Percentiles rank a stretch among this genome's conserved stretches.
These are phyloP conservation scores for Gibbula magus DNA, from an alignment of 2,888 invertebrate species.

Conservation along the genomic window DNA sequence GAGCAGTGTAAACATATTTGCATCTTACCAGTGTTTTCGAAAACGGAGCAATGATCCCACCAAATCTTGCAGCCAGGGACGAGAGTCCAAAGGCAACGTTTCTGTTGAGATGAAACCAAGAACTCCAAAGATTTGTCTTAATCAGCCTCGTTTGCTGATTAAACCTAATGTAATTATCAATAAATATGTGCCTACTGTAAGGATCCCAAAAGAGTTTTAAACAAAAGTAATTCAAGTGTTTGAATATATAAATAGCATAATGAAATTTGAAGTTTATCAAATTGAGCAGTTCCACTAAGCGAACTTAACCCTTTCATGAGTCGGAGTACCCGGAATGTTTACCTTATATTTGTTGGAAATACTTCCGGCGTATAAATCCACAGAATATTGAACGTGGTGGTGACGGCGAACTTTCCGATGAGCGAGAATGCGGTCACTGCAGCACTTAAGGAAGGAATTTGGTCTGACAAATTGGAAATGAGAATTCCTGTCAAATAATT, in stretches of 20 bases:
- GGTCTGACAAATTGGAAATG: neutral
- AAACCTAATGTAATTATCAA: no score
- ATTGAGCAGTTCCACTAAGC: no score
- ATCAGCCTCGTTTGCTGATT: no score
- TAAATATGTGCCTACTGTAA: no score
- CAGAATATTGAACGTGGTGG: conserved; percentile 53
- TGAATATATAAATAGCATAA: no score
- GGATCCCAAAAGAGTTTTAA: no score
- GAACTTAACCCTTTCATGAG: no score
- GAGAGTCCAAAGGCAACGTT: conserved; percentile 52
- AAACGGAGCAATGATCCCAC: conserved; percentile 54
- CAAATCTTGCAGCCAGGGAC: conserved; percentile 46
- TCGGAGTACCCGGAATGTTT: neutral
- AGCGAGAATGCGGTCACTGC: conserved; percentile 37
- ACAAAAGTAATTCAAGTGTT: no score
- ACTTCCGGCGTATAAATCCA: conserved; percentile 57
- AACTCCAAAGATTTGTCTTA: no score
- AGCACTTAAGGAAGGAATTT: neutral
- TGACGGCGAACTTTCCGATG: conserved; percentile 55
- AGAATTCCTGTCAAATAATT: no score
- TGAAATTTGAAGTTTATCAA: no score
- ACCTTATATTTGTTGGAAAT: conserved; percentile 59
- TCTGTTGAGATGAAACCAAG: conserved; percentile 30
- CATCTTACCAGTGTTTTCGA: conserved; percentile 44
- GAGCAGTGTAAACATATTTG: no score